Base-by-base conservation (phyloP, 2,113 vertebrate genomes). In the Heterotilapia buettikoferi region DNA sequence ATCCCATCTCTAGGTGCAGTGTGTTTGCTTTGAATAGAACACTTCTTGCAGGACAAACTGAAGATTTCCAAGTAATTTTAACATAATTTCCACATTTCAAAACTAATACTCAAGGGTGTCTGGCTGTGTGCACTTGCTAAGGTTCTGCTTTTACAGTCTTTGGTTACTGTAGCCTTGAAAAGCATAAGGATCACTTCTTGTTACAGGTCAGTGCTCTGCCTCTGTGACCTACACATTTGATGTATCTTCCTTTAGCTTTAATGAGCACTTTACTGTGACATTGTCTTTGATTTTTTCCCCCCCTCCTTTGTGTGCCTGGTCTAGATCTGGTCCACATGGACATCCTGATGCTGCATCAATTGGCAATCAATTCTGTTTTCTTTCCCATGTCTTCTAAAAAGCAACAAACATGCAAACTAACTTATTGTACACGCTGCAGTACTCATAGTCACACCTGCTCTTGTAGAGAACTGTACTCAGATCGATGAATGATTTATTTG, bases 401-500 rank as follows among this genome's bases (percentile, higher is more conserved):
- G 16, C 84, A 78, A 80, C 26, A 89, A 87, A 85, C 53, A 52
- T 80, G 79, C 50, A 9, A 9, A 52, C 29, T 45, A 33, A 29
- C 33, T 31, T 57, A 16, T n/a, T 66, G 19, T 45, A 56, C 29
- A 47, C 5, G 2, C 33, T 6, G 19, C 59, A 19, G 33, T 50
- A 12, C 26, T 26, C 29, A 2, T 6, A n/a, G 16, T 6, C 71
- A 66, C 26, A 54, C 52, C 33, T 31, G 3, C 40, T 45, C 18
- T n/a, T 8, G 3, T 18, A 26, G 78, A 84, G n/a, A 47, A 24
- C 80, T 54, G 26, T 24, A 29, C 5, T 81, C 12, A 18, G 13
- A 82, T 6, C 56, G 78, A 86, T 91, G 47, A 91, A 89, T 90
- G 87, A 93, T 94, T 92, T 73, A 92, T 92, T 33, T 82, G 36